phyloP scores from a whole-genome alignment of 2,113 vertebrate genomes.

The Indri indri region DNA sequence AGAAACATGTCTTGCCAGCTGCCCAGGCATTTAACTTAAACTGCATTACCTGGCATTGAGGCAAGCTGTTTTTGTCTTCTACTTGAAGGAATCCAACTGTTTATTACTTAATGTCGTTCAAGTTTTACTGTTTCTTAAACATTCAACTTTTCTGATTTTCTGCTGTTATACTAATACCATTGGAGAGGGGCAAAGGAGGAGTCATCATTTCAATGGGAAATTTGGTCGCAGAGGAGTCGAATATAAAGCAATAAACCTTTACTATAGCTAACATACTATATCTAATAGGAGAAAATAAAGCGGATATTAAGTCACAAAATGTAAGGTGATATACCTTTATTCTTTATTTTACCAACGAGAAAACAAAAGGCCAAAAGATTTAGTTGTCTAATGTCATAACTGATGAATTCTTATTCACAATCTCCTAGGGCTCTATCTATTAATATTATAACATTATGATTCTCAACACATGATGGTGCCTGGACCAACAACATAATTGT shows the following conservation, averaged over 20 bases:
- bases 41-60: background rate
- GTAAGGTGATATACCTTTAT: background rate
- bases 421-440: background rate
- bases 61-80: background rate
- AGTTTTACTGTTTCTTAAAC: background rate
- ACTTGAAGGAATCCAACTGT: background rate
- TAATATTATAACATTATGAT: background rate
- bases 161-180: background rate
- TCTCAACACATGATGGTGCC: accelerated
- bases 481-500: background rate
- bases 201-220: background rate
- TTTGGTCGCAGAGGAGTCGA: background rate
- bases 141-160: background rate
- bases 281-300: background rate
- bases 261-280: background rate
- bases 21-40: too few species aligned
- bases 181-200: accelerated
- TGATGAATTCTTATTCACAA: background rate
- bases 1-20: background rate
- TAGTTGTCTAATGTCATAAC: background rate
- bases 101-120: background rate
- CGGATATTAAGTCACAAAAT: background rate
- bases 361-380: background rate
- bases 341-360: background rate
- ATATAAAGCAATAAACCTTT: background rate